Evolutionary conservation across 1,140 invertebrate species (phyloP).

Genomic region (Drosophila grimshawi): DNA sequence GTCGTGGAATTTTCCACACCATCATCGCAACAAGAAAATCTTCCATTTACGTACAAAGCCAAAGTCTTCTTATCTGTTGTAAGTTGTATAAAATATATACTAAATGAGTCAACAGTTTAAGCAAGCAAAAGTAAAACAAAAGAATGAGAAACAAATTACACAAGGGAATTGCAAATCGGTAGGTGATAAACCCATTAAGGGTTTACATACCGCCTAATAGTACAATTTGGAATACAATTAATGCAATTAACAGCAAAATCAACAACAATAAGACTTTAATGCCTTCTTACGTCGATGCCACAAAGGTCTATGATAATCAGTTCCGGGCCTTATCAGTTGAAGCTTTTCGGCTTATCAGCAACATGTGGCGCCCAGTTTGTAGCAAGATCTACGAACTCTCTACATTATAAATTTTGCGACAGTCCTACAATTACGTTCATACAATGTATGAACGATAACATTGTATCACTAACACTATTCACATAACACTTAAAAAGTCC

Average conservation of each 20-base stretch:
- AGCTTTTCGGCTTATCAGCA: conserved; percentile 7
- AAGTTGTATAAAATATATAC: neutral
- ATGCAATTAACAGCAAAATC: neutral
- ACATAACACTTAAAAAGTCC: too few relatives aligned
- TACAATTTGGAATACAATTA: conserved; percentile 11
- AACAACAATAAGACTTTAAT: neutral
- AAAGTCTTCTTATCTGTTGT: conserved; percentile 43
- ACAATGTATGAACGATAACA: too few relatives aligned
- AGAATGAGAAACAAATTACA: neutral
- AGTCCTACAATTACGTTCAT: neutral
- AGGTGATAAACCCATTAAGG: neutral
- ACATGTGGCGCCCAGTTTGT: neutral
- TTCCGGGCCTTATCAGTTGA: conserved; percentile 17
- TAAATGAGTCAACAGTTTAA: conserved; percentile 9
- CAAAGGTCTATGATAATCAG: conserved; percentile 23
- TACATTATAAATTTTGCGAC: neutral
- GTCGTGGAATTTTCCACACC: conserved; percentile 69
- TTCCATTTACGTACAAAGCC: conserved; percentile 45
- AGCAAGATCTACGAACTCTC: neutral
- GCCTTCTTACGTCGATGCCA: neutral
- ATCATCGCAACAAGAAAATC: conserved; percentile 53
- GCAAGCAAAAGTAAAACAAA: neutral
- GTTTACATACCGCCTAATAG: conserved; percentile 1
- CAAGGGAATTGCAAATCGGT: neutral
- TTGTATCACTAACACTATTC: too few relatives aligned